A percentile compares a stretch with the other conserved stretches of the same genome.
phyloP scores from a whole-genome alignment of 2,797 vertebrate genomes.

The Semaprochilodus insignis region DNA sequence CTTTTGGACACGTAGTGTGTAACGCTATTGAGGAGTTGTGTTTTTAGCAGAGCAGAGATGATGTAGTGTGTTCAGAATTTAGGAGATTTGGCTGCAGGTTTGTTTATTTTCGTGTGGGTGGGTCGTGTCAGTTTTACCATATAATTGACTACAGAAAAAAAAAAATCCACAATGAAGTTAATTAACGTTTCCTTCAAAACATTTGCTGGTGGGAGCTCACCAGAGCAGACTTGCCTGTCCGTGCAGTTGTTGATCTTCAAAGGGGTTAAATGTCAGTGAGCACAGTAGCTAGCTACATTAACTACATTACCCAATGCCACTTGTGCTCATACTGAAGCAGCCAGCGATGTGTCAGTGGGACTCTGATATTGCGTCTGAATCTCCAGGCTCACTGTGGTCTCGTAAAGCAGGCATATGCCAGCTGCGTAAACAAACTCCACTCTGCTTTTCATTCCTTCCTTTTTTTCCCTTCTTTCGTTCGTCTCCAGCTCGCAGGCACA shows the following conservation, averaged over 20 bases:
- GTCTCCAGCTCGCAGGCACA: conserved; percentile 26
- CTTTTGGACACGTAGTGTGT: neutral
- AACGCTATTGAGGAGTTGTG: neutral
- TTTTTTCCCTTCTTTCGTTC: conserved; percentile 11
- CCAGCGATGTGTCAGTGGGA: conserved; percentile 22
- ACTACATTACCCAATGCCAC: conserved; percentile 26
- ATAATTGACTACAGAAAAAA: neutral
- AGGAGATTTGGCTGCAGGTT: neutral
- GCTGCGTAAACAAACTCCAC: conserved; percentile 40
- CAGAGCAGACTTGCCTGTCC: neutral
- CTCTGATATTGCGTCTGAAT: conserved; percentile 12
- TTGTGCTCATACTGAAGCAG: conserved; percentile 7
- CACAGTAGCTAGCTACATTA: conserved; percentile 33
- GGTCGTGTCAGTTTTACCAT: no score
- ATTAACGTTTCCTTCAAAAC: neutral
- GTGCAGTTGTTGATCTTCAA: neutral
- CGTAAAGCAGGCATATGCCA: conserved; percentile 35
- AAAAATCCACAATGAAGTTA: conserved; percentile 8
- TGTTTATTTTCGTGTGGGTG: neutral
- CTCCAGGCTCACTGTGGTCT: conserved; percentile 12
- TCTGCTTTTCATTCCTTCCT: conserved; percentile 20
- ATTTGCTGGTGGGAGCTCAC: neutral
- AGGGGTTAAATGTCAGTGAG: conserved; percentile 38
- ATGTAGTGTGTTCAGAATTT: neutral
- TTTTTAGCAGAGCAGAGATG: neutral